Conservation (phyloP, 2,113 vertebrate species). For the Calidris pygmaea region DNA sequence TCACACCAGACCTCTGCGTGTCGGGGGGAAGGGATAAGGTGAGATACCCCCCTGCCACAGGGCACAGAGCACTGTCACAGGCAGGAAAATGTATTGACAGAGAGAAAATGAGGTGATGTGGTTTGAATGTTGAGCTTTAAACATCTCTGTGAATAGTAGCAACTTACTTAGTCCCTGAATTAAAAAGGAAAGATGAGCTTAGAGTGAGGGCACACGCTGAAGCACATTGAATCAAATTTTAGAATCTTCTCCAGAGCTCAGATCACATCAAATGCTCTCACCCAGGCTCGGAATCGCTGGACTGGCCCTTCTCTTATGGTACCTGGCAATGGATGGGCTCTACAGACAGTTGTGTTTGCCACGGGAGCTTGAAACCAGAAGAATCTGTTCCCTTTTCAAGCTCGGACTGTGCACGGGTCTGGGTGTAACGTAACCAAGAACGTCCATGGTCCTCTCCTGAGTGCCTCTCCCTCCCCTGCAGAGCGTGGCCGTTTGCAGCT, state of each 20-base stretch:
- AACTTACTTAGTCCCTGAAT: not conserved
- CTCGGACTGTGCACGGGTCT: not conserved
- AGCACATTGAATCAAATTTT: not conserved
- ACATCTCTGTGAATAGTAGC: accelerated
- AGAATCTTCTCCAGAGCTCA: not conserved
- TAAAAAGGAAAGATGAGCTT: not conserved
- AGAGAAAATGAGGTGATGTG: not conserved
- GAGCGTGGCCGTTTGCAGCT: constrained; percentile 89
- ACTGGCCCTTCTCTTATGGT: not conserved
- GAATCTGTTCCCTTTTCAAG: not conserved
- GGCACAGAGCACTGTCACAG: not conserved
- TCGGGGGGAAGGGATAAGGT: constrained; percentile 94
- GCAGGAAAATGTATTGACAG: not conserved
- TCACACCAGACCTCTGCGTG: constrained; percentile 86
- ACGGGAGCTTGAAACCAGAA: not conserved
- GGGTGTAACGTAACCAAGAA: accelerated
- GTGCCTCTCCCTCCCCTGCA: constrained; percentile 37
- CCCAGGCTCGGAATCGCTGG: not conserved
- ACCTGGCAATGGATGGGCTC: not conserved
- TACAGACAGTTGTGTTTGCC: not conserved
- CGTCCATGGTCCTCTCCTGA: accelerated
- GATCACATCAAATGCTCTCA: not conserved
- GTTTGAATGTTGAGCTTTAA: not conserved
- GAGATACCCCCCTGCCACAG: not conserved
- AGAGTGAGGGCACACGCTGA: not conserved